These are phyloP conservation scores for Pseudopleuronectes americanus DNA, from an alignment of 2,797 vertebrate genomes.

Conservation along the genomic window DNA sequence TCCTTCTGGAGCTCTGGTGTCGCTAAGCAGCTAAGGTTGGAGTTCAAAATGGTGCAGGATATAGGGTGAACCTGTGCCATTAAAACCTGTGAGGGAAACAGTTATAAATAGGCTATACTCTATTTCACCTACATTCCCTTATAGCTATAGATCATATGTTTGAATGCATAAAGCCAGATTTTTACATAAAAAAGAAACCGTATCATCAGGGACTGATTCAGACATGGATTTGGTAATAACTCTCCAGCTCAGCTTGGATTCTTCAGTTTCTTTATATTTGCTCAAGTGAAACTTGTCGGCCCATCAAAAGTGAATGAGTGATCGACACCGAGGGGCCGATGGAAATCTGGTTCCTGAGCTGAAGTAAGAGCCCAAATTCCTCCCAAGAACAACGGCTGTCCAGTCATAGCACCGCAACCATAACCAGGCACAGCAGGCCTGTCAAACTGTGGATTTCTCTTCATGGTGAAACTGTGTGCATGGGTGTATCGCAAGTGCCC, in stretches of 20 bases:
- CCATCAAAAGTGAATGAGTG: neutral
- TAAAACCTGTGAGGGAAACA: conserved; percentile 25
- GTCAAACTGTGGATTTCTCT: neutral
- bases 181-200: no score
- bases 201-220: no score
- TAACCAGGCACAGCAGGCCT: neutral
- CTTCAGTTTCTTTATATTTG: neutral
- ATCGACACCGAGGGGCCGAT: no score
- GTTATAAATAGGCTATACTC: neutral
- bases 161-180: no score
- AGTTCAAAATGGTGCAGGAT: conserved; percentile 50
- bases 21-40: conserved; percentile 29
- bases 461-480: neutral
- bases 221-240: no score
- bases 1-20: conserved; percentile 27
- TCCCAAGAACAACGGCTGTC: no score
- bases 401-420: neutral
- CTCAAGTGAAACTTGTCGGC: neutral
- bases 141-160: no score
- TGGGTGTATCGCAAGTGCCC: no score
- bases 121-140: no score
- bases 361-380: no score
- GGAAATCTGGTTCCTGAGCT: no score
- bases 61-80: conserved; percentile 33
- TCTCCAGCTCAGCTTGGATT: no score